These are phyloP conservation scores for Anthopleura sola DNA, from an alignment of 64 coral and sea anemone genomes.

Conservation along the genomic window DNA sequence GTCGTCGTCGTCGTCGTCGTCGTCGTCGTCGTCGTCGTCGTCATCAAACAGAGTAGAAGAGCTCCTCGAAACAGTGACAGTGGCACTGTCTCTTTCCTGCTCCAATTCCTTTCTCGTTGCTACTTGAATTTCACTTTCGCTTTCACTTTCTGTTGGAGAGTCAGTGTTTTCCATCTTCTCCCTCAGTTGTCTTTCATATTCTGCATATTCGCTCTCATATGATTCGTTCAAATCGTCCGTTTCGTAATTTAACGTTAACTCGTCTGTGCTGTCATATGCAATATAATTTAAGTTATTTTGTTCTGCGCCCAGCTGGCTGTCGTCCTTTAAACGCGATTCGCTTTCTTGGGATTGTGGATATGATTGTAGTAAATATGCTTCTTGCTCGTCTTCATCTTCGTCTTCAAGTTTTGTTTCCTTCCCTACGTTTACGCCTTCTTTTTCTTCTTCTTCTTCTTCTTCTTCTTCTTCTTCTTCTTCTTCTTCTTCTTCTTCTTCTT, in stretches of 20 bases:
- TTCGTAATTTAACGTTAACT: background rate
- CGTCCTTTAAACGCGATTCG: background rate
- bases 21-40: slow-evolving; percentile 36
- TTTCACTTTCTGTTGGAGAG: slow-evolving; percentile 36
- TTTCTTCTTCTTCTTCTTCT: background rate
- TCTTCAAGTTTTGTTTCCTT: too few species aligned
- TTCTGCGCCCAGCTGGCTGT: background rate
- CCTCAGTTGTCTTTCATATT: slow-evolving; percentile 10
- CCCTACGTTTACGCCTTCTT: background rate
- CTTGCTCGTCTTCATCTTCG: background rate
- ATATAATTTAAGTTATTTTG: background rate
- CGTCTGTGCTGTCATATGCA: slow-evolving; percentile 9
- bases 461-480: background rate
- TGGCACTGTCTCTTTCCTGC: background rate
- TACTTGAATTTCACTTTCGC: background rate
- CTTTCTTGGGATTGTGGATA: background rate
- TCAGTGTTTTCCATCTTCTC: slow-evolving; percentile 31
- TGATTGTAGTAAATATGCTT: too few species aligned
- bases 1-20: slow-evolving; percentile 38
- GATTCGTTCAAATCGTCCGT: background rate
- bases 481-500: background rate
- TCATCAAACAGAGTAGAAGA: slow-evolving; percentile 25
- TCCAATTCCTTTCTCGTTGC: background rate
- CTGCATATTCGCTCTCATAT: background rate
- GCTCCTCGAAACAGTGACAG: background rate